Evolutionary conservation across 1,140 invertebrate species (phyloP).

Genomic region (Cecropterus lyciades): DNA sequence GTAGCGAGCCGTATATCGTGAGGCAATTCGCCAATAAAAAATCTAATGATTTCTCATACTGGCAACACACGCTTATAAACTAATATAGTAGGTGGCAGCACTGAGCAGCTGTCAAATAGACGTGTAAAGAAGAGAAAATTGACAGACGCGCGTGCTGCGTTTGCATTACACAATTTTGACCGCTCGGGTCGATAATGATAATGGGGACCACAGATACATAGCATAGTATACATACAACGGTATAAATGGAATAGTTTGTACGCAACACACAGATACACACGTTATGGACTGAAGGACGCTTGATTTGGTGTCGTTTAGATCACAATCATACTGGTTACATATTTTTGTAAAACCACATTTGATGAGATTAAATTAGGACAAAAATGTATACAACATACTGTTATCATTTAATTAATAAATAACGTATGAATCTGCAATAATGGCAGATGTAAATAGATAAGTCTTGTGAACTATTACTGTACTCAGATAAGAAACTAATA

Average conservation of each 20-base stretch:
- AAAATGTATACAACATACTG: conserved; percentile 8
- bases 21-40: conserved; percentile 15
- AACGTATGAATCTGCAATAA: not conserved
- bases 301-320: conserved; percentile 1
- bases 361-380: not conserved
- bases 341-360: conserved; percentile 19
- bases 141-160: conserved; percentile 36
- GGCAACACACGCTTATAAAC: conserved; percentile 31
- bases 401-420: not conserved
- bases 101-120: conserved; percentile 15
- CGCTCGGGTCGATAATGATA: not conserved
- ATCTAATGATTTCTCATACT: conserved; percentile 9
- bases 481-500: too few relatives aligned
- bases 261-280: conserved; percentile 49
- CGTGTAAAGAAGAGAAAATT: conserved; percentile 23
- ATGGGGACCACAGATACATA: conserved; percentile 14
- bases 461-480: too few relatives aligned
- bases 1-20: conserved; percentile 19
- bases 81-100: conserved; percentile 16
- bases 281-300: conserved; percentile 23
- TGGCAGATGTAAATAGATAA: not conserved
- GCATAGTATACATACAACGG: conserved; percentile 38
- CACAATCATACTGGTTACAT: conserved; percentile 11
- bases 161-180: conserved; percentile 30
- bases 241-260: conserved; percentile 66